Conservation (phyloP, 2,888 invertebrate genomes). For the Pimpla rufipes region DNA sequence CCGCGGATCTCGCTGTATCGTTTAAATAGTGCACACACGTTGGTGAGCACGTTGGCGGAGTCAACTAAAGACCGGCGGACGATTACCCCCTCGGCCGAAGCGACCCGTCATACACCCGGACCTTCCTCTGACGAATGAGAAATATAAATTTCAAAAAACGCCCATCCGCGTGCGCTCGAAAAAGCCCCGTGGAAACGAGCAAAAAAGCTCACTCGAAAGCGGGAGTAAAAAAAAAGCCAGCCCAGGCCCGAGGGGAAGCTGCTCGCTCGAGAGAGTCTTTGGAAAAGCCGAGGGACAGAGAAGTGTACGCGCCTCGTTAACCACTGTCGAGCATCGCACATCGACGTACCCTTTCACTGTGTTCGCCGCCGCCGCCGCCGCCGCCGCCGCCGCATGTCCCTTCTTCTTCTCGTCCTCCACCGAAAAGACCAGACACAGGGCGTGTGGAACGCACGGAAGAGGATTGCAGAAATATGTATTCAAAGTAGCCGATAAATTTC, state of each 20-base stretch:
- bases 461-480: not conserved
- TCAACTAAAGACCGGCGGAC: conserved; percentile 33
- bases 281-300: conserved; percentile 39
- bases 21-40: conserved; percentile 14
- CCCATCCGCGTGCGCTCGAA: not conserved
- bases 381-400: no score
- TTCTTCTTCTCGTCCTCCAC: conserved; percentile 9
- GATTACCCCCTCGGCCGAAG: conserved; percentile 22
- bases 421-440: conserved; percentile 6
- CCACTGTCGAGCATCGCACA: conserved; percentile 23
- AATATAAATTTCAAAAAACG: not conserved
- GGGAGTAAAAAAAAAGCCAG: conserved; percentile 15
- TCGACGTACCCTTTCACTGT: conserved; percentile 30
- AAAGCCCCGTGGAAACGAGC: conserved; percentile 10
- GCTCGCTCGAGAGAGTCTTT: conserved; percentile 37
- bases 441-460: not conserved
- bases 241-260: conserved; percentile 23
- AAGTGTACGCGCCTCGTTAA: conserved; percentile 51
- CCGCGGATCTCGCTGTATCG: not conserved
- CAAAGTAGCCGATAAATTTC: not conserved
- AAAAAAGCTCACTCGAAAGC: conserved; percentile 39
- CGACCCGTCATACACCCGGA: conserved; percentile 4
- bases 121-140: not conserved
- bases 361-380: not conserved
- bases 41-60: not conserved